A percentile compares a stretch with the other conserved stretches of the same genome.
phyloP scores from a whole-genome alignment of 2,888 invertebrate genomes.

The Trichopria drosophilae region DNA sequence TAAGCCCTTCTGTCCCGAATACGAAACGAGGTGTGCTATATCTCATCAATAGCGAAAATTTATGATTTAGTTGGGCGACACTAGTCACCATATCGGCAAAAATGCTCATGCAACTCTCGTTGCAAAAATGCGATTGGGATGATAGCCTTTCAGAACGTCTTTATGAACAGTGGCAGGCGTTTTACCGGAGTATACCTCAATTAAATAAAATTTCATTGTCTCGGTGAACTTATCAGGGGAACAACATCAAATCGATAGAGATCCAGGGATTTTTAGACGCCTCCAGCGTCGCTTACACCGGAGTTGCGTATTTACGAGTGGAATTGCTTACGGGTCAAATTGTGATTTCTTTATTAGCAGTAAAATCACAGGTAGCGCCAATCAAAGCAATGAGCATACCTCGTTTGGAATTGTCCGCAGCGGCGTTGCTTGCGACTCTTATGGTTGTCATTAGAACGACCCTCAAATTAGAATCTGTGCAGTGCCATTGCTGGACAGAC shows the following conservation, averaged over 20 bases:
- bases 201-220: constrained; percentile 8
- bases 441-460: not conserved
- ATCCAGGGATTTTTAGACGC: too few species aligned
- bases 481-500: constrained; percentile 18
- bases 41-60: too few species aligned
- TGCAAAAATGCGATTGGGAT: constrained; percentile 17
- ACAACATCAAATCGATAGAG: too few species aligned
- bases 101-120: constrained; percentile 25
- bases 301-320: too few species aligned
- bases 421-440: not conserved
- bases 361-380: too few species aligned
- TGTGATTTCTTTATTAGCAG: too few species aligned
- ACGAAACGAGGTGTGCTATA: not conserved
- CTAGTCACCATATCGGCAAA: constrained; percentile 1
- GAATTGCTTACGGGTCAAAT: too few species aligned
- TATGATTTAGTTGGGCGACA: constrained; percentile 2
- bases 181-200: constrained; percentile 1
- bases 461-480: not conserved
- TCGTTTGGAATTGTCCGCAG: constrained; percentile 13
- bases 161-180: constrained; percentile 2
- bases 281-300: too few species aligned
- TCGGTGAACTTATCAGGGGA: constrained; percentile 14
- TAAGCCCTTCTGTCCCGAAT: too few species aligned
- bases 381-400: too few species aligned
- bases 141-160: constrained; percentile 7